Conservation (phyloP, 2,113 vertebrate species). For the Cinclus cinclus region DNA sequence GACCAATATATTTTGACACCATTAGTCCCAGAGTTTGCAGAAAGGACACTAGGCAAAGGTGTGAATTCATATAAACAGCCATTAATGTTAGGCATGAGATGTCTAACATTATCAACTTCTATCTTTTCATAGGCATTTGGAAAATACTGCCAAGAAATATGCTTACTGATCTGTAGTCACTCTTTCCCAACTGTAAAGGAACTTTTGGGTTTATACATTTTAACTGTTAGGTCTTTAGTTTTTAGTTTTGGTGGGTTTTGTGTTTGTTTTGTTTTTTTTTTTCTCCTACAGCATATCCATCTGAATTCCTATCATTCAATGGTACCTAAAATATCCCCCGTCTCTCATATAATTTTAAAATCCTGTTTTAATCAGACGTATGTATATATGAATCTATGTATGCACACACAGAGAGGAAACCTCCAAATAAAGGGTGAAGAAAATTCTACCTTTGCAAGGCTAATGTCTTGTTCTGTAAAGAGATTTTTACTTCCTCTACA, state of each 20-base stretch:
- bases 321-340: background rate
- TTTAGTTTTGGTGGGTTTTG: background rate
- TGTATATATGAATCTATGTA: background rate
- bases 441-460: slow-evolving; percentile 59
- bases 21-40: background rate
- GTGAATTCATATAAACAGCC: background rate
- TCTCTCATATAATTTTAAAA: background rate
- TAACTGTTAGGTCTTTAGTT: background rate
- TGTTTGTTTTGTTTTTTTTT: background rate
- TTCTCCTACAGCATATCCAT: background rate
- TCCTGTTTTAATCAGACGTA: background rate
- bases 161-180: background rate
- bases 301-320: background rate
- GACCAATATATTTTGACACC: background rate
- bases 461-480: slow-evolving; percentile 52
- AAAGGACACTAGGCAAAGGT: background rate
- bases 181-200: background rate
- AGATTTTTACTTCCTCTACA: slow-evolving; percentile 3
- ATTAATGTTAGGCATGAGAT: background rate
- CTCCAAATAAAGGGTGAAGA: background rate
- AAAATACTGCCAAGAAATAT: background rate
- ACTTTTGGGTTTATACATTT: background rate
- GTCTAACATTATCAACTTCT: background rate
- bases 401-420: background rate
- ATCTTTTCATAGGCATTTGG: background rate